Conservation (phyloP, 2,797 vertebrate genomes). For the Parambassis ranga region DNA sequence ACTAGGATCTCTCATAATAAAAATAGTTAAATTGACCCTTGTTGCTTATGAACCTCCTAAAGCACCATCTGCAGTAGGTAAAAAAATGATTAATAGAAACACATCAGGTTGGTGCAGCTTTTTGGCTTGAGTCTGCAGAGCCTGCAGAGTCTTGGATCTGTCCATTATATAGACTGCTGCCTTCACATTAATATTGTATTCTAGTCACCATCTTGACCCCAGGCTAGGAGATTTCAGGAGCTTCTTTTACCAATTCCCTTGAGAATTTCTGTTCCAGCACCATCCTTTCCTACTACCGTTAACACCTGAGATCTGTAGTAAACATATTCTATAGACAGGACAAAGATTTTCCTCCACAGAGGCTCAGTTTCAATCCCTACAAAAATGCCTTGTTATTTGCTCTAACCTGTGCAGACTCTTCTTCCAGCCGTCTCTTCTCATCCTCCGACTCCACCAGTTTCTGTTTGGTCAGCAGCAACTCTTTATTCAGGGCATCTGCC, state of each 20-base stretch:
- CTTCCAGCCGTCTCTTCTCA: constrained; percentile 93
- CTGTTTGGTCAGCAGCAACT: constrained; percentile 97
- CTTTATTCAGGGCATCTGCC: constrained; percentile 96
- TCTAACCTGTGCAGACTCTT: constrained; percentile 93
- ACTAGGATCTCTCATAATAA: too few species aligned
- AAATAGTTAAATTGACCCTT: too few species aligned
- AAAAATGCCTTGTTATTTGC: background rate
- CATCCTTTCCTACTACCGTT: background rate
- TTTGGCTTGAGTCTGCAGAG: background rate
- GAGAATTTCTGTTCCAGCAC: constrained; percentile 4
- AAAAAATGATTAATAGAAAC: background rate
- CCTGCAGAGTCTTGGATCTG: background rate
- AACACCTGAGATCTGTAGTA: background rate
- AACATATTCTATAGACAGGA: background rate
- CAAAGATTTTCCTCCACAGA: background rate
- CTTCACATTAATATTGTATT: constrained; percentile 7
- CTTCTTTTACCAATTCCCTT: background rate
- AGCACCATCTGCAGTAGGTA: too few species aligned
- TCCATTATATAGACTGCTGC: background rate
- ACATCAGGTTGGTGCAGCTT: background rate
- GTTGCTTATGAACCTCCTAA: too few species aligned
- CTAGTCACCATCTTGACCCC: background rate
- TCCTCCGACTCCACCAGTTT: constrained; percentile 97
- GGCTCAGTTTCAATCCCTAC: background rate
- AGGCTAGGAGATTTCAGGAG: background rate